phyloP scores from a whole-genome alignment of 1,140 invertebrate species.

The Drosophila erecta region DNA sequence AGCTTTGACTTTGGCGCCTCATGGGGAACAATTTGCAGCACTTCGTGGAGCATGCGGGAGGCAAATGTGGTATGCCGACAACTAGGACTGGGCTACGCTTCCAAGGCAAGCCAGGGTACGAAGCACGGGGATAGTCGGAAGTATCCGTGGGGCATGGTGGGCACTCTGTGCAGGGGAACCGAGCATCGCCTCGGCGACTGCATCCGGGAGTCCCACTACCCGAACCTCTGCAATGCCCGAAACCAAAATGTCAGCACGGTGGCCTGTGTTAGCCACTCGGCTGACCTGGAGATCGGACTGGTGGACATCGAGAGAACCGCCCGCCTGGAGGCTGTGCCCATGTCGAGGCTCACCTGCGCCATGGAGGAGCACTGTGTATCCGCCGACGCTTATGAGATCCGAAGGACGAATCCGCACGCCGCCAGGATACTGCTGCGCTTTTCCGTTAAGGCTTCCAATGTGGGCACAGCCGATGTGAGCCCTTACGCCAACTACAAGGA shows the following conservation, averaged over 20 bases:
- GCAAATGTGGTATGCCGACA: conserved; percentile 93
- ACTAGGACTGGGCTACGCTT: conserved; percentile 90
- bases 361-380: conserved; percentile 98
- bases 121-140: conserved; percentile 88
- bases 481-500: conserved; percentile 94
- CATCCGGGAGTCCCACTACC: conserved; percentile 86
- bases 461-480: conserved; percentile 95
- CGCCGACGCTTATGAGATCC: conserved; percentile 91
- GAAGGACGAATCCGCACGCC: conserved; percentile 75
- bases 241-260: conserved; percentile 90
- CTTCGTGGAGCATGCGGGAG: conserved; percentile 94
- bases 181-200: conserved; percentile 90
- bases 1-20: conserved; percentile 85
- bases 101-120: conserved; percentile 87
- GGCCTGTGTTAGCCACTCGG: conserved; percentile 89
- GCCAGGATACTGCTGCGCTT: conserved; percentile 68
- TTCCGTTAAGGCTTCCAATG: conserved; percentile 92
- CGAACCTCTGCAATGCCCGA: conserved; percentile 84
- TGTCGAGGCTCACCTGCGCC: conserved; percentile 94
- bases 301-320: conserved; percentile 91
- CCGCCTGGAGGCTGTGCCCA: conserved; percentile 93
- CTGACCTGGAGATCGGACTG: conserved; percentile 94
- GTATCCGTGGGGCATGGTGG: conserved; percentile 87
- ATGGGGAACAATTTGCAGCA: conserved; percentile 94
- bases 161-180: conserved; percentile 91